These are phyloP conservation scores for Rhopalosiphum padi DNA, from an alignment of 1,140 invertebrate species.

Conservation along the genomic window DNA sequence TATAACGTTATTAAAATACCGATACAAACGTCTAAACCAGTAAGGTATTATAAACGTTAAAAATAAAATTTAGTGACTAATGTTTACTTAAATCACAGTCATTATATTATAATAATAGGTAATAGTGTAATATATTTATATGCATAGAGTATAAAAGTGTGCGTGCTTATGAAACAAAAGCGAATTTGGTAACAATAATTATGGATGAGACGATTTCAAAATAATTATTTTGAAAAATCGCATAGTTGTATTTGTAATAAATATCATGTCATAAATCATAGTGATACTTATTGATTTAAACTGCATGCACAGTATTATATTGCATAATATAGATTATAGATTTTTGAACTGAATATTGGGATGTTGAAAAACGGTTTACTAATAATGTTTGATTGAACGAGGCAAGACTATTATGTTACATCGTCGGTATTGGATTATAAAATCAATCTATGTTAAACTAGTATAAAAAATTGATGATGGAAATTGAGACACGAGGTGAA, in stretches of 20 bases:
- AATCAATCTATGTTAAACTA: background rate
- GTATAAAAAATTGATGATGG: background rate
- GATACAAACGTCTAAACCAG: background rate
- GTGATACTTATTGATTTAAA: background rate
- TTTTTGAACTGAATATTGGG: background rate
- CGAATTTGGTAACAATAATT: background rate
- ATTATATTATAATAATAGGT: background rate
- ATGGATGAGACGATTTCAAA: background rate
- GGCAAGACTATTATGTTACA: background rate
- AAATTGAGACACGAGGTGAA: background rate
- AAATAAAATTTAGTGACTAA: background rate
- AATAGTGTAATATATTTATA: background rate
- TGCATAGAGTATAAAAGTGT: background rate
- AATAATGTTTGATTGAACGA: background rate
- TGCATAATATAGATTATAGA: background rate
- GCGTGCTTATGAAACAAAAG: background rate
- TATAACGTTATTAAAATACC: background rate
- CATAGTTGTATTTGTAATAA: background rate
- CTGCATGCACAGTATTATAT: background rate
- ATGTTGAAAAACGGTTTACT: background rate
- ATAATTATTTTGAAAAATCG: background rate
- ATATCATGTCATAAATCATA: background rate
- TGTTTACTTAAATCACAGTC: background rate
- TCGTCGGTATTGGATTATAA: background rate
- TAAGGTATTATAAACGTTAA: background rate